phyloP scores from a whole-genome alignment of 2,113 vertebrate genomes.

The Prunella himalayana region DNA sequence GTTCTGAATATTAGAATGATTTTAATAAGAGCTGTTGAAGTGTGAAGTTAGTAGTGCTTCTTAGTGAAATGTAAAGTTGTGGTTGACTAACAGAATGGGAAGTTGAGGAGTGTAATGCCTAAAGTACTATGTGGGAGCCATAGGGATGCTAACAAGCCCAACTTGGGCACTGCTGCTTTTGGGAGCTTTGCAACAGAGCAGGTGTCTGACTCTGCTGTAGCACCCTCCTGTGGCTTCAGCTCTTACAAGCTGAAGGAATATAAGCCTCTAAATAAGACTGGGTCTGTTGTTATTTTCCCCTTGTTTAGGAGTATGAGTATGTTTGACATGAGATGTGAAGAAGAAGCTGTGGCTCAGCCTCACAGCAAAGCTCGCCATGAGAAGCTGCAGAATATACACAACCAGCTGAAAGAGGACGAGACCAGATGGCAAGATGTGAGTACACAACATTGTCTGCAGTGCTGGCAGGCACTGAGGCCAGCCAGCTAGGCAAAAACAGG shows the following conservation, averaged over 20 bases:
- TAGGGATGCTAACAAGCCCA: not conserved
- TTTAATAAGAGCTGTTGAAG: not conserved
- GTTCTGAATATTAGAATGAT: not conserved
- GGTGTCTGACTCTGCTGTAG: not conserved
- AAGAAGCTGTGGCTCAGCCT: slow-evolving; percentile 78
- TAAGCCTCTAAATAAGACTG: not conserved
- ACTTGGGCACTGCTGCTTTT: not conserved
- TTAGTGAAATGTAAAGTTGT: not conserved
- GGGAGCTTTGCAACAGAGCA: not conserved
- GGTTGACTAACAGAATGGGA: not conserved
- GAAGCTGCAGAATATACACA: slow-evolving; percentile 88
- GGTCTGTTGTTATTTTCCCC: not conserved
- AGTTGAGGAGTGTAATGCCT: not conserved
- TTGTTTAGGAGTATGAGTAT: slow-evolving; percentile 88
- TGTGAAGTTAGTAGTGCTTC: not conserved
- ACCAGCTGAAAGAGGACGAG: slow-evolving; percentile 89
- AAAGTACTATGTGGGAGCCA: not conserved
- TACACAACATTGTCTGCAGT: not conserved
- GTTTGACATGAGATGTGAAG: slow-evolving; percentile 92
- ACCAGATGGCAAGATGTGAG: slow-evolving; percentile 96
- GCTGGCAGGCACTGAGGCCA: not conserved
- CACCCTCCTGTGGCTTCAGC: slow-evolving; percentile 54
- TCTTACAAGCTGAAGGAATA: not conserved
- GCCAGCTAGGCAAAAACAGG: not conserved
- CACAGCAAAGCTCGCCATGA: slow-evolving; percentile 93